These are phyloP conservation scores for Schizothorax lantsangensis DNA, from an alignment of 2,797 vertebrate genomes.

Conservation along the genomic window DNA sequence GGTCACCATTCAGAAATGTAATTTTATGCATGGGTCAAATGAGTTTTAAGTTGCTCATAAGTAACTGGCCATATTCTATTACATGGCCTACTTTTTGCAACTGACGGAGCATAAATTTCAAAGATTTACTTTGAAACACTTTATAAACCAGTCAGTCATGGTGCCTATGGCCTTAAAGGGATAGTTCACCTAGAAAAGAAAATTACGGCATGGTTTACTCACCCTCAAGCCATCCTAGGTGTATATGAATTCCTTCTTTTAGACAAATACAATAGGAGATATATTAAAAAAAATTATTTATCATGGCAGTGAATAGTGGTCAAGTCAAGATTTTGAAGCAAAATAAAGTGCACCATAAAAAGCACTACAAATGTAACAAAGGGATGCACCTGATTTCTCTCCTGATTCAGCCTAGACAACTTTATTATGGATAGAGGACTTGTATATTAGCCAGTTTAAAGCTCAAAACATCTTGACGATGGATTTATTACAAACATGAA, in stretches of 20 bases:
- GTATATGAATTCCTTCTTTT: too few species aligned
- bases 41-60: neutral
- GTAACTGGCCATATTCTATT: neutral
- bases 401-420: neutral
- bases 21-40: slow-evolving; percentile 14
- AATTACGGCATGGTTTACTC: too few species aligned
- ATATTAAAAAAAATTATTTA: too few species aligned
- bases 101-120: neutral
- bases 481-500: neutral
- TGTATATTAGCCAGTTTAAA: neutral
- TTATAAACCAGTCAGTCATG: neutral
- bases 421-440: neutral
- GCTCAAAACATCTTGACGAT: neutral
- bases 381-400: neutral
- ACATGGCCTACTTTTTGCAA: neutral
- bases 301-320: too few species aligned
- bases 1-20: neutral
- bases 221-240: too few species aligned
- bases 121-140: neutral
- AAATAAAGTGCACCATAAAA: neutral
- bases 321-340: neutral
- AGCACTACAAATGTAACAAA: neutral
- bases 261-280: too few species aligned
- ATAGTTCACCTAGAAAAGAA: too few species aligned
- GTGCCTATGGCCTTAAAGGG: neutral